These are phyloP conservation scores for Calcarius lapponicus DNA, from an alignment of 2,797 vertebrate genomes.

Conservation along the genomic window DNA sequence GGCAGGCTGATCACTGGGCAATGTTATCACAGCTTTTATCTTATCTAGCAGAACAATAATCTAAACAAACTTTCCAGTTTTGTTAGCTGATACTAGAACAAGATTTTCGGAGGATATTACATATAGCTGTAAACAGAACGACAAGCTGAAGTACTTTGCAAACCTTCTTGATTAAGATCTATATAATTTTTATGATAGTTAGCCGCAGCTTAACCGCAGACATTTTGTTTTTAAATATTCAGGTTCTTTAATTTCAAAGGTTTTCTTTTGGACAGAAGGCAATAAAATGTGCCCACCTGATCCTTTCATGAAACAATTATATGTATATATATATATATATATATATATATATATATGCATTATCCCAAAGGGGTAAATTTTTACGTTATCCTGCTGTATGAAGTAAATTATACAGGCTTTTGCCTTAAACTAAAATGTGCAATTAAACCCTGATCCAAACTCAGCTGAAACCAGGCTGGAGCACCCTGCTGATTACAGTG, in stretches of 20 bases:
- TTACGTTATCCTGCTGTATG: not conserved
- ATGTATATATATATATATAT: too few relatives aligned
- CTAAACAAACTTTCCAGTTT: slow-evolving; percentile 78
- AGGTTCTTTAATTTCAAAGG: slow-evolving; percentile 46
- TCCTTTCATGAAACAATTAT: not conserved
- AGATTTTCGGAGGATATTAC: slow-evolving; percentile 73
- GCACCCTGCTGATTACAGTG: not conserved
- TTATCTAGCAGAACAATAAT: slow-evolving; percentile 80
- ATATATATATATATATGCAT: not conserved
- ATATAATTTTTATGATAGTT: slow-evolving; percentile 64
- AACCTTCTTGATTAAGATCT: slow-evolving; percentile 73
- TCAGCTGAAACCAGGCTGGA: not conserved
- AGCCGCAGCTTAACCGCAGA: slow-evolving; percentile 31
- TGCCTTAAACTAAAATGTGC: not conserved
- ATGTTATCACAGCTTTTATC: slow-evolving; percentile 78
- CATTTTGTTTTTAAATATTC: slow-evolving; percentile 44
- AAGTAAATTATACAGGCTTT: not conserved
- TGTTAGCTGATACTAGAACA: slow-evolving; percentile 75
- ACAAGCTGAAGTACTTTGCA: slow-evolving; percentile 73
- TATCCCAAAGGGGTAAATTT: not conserved
- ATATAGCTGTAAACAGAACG: slow-evolving; percentile 71
- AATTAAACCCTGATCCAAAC: not conserved
- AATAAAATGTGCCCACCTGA: not conserved
- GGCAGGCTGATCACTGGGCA: slow-evolving; percentile 31
- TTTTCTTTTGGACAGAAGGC: not conserved